Base-by-base conservation (phyloP, 2,888 invertebrate genomes). In the Pristionchus mayeri region DNA sequence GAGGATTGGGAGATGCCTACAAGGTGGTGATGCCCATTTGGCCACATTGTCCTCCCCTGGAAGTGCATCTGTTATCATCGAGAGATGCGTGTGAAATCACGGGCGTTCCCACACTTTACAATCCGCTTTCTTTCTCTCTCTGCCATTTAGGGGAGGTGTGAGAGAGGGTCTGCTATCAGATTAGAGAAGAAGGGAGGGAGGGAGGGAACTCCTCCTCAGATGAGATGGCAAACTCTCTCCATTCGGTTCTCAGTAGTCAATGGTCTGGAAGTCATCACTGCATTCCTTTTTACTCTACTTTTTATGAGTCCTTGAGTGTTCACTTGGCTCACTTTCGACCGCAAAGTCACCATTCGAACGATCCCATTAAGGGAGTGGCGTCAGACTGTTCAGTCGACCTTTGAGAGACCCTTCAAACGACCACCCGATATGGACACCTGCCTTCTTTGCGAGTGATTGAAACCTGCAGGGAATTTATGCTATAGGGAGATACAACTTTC, bases 101-200 rank as follows among this genome's bases (percentile, higher is more conserved):
- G 48, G 21, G 11, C 75, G 50, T 48, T 76, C 48, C 18, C 48
- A 50, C 48, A 30, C 76, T 76, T 50, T 50, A 44, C 48, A 37
- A 48, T 37, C 76, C 24, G 21, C 48, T 48, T 50, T 34, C 40
- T 76, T 37, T 44, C 76, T 6, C 48, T 11, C 48, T 76, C 40
- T 67, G 21, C 67, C 37, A 67, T 67, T 67, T 67, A 67, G 67
- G 37, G n/a, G 63, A 67, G 67, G 67, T 67, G 67, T 67, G 67
- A 67, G 37, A 67, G 67, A 21, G 54, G 54, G 21, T 18, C 21
- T 18, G 67, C 40, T 71, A 71, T 71, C 71, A 71, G 71, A 71
- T 71, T 71, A 71, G 71, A 3, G 71, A 44, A 30, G 71, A 24
- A 30, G 60, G 60, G 60, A 57, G 24, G 57, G 63, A 24, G 24